These are phyloP conservation scores for Agapostemon virescens DNA, from an alignment of 2,888 invertebrate species.

Conservation along the genomic window DNA sequence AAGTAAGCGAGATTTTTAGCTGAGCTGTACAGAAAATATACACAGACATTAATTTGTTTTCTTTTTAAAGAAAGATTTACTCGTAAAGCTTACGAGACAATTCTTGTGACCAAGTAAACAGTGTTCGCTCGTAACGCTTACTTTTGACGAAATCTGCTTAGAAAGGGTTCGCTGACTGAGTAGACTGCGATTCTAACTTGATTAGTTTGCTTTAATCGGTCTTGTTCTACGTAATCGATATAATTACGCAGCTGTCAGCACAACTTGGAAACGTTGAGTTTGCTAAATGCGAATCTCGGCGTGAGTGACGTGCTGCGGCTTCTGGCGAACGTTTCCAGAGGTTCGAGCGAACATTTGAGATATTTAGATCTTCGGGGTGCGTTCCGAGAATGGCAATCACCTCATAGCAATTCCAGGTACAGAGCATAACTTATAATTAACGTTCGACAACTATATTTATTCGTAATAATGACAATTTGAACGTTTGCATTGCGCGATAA, in stretches of 20 bases:
- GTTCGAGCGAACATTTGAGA: constrained; percentile 76
- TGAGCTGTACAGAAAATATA: no score
- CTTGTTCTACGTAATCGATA: constrained; percentile 1
- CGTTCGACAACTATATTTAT: neutral
- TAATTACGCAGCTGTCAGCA: constrained; percentile 77
- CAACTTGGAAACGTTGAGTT: constrained; percentile 78
- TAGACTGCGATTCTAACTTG: neutral
- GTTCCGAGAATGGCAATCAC: constrained; percentile 80
- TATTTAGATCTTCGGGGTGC: constrained; percentile 80
- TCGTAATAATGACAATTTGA: neutral
- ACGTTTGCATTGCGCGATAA: no score
- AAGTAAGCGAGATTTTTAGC: no score
- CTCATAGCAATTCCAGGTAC: constrained; percentile 75
- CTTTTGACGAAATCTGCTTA: neutral
- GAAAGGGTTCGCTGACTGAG: neutral
- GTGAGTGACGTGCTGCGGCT: constrained; percentile 80
- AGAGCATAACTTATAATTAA: neutral
- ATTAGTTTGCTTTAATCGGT: neutral
- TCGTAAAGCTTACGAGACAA: no score
- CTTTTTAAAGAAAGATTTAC: no score
- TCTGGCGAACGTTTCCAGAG: constrained; percentile 77
- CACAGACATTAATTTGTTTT: no score
- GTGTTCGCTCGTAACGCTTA: neutral
- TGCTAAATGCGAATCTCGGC: constrained; percentile 80
- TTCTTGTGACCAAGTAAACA: neutral